Evolutionary conservation across 2,113 vertebrate species (phyloP).

Genomic region (Rhegmatorhina hoffmannsi): DNA sequence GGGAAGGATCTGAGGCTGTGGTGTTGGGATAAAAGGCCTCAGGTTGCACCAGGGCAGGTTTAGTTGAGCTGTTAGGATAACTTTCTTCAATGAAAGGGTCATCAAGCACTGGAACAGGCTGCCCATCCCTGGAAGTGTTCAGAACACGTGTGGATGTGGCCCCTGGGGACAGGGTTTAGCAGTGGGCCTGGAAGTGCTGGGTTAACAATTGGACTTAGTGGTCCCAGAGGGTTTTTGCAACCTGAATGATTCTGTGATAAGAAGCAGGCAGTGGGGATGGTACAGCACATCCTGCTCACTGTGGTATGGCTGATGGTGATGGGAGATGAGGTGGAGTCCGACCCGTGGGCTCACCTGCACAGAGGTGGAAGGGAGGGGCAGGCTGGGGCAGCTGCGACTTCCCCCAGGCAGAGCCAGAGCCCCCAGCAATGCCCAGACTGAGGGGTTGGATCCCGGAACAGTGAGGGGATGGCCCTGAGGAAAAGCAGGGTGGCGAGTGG

Average conservation of each 20-base stretch:
- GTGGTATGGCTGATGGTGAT: accelerated
- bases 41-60: neutral
- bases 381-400: no score
- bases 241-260: neutral
- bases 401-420: neutral
- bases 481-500: accelerated
- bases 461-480: accelerated
- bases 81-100: neutral
- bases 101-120: neutral
- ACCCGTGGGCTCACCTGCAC: accelerated
- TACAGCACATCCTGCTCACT: neutral
- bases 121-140: neutral
- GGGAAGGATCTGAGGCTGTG: neutral
- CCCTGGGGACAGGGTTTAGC: neutral
- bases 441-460: neutral
- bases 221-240: neutral
- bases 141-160: neutral
- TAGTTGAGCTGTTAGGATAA: neutral
- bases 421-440: accelerated
- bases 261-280: neutral
- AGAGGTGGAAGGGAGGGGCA: accelerated
- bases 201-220: neutral
- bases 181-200: neutral
- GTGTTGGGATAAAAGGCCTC: neutral
- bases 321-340: neutral